Evolutionary conservation across 2,113 vertebrate genomes (phyloP).

Genomic region (Phodopus roborovskii): DNA sequence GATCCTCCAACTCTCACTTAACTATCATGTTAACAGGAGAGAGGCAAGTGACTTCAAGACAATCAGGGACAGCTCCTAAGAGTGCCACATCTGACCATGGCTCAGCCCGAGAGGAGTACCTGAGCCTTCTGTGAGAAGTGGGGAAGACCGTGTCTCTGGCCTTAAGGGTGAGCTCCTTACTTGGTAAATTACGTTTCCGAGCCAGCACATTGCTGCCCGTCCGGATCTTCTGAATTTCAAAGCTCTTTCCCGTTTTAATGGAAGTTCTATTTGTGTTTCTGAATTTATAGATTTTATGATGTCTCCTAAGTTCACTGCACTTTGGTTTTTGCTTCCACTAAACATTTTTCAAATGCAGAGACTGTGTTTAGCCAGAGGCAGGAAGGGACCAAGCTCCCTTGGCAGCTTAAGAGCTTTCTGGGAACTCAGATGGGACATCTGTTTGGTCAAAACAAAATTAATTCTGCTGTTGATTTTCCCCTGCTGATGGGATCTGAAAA

Average conservation of each 20-base stretch:
- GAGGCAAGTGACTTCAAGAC: background rate
- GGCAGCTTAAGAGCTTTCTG: slow-evolving; percentile 38
- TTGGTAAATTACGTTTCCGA: background rate
- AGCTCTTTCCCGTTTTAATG: slow-evolving; percentile 28
- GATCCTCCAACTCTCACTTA: background rate
- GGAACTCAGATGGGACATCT: slow-evolving; percentile 45
- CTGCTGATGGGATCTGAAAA: background rate
- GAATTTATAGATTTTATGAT: slow-evolving; percentile 62
- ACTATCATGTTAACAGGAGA: background rate
- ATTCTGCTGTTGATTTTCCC: background rate
- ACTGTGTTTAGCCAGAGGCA: slow-evolving; percentile 62
- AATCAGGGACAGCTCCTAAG: background rate
- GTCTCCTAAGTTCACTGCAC: slow-evolving; percentile 51
- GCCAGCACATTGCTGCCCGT: background rate
- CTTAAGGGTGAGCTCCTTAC: background rate
- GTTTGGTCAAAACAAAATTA: background rate
- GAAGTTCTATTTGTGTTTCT: slow-evolving; percentile 55
- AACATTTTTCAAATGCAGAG: slow-evolving; percentile 57
- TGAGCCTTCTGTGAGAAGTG: background rate
- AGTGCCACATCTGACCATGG: background rate
- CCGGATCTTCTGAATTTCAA: background rate
- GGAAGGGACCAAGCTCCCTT: slow-evolving; percentile 7
- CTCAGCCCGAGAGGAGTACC: background rate
- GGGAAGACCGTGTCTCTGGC: background rate
- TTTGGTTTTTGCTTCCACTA: background rate